Evolutionary conservation across 2,797 vertebrate genomes (phyloP).

Genomic region (Hapalemur alaotrensis): DNA sequence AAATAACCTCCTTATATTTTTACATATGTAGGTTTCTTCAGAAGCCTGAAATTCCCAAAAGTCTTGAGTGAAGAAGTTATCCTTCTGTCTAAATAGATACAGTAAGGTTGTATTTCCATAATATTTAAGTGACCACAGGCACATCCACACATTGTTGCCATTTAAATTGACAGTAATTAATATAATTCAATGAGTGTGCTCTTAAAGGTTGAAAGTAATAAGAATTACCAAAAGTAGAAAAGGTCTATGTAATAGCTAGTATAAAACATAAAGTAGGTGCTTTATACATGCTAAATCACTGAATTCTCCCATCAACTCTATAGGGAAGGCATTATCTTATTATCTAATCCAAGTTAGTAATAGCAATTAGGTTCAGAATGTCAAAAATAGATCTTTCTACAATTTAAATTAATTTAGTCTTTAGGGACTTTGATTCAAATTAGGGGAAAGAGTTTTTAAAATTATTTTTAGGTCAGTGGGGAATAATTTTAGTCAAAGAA

Average conservation of each 20-base stretch:
- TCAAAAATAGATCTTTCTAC: neutral
- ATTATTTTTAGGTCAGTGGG: constrained; percentile 56
- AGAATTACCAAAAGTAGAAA: neutral
- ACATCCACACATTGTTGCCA: neutral
- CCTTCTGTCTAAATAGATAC: neutral
- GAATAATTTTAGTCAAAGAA: constrained; percentile 71
- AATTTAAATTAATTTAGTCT: neutral
- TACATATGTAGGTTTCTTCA: neutral
- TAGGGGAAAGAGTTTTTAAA: too few species aligned
- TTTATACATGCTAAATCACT: neutral
- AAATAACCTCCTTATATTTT: neutral
- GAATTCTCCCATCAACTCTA: neutral
- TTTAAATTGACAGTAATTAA: neutral
- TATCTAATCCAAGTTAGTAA: neutral
- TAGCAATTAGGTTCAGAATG: neutral
- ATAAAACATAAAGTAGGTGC: neutral
- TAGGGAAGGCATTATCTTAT: neutral
- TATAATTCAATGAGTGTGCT: neutral
- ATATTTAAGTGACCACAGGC: neutral
- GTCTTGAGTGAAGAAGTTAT: neutral
- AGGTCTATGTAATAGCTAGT: neutral
- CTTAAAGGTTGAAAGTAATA: neutral
- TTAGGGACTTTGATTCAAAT: neutral
- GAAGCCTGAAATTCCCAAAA: neutral
- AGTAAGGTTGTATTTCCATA: neutral